Conservation (phyloP, 2,888 invertebrate species). For the Drosophila demipolita region DNA sequence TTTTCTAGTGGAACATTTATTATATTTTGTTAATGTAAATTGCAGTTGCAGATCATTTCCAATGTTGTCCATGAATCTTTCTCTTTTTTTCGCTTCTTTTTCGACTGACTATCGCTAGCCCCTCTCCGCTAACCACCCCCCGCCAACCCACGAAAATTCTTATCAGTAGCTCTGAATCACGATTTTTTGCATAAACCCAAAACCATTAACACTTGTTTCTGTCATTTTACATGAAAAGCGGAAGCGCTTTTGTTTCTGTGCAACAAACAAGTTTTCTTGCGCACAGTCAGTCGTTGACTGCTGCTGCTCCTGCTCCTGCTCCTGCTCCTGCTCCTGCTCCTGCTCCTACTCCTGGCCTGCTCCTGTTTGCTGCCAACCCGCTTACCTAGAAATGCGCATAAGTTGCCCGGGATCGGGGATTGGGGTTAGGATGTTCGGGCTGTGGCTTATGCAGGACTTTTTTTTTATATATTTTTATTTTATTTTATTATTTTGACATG, state of each 20-base stretch:
- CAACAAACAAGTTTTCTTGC: constrained; percentile 77
- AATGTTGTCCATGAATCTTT: background rate
- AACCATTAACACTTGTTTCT: constrained; percentile 81
- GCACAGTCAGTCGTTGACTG: constrained; percentile 26
- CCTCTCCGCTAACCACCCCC: background rate
- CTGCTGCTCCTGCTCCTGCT: constrained; percentile 41
- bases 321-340: constrained; percentile 43
- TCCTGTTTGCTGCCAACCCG: background rate
- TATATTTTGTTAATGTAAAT: background rate
- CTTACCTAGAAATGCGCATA: constrained; percentile 32
- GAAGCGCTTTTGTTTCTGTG: constrained; percentile 79
- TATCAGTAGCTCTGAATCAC: constrained; percentile 6
- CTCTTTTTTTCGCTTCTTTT: background rate
- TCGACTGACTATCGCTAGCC: constrained; percentile 3
- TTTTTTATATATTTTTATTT: constrained; percentile 43
- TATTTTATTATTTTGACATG: constrained; percentile 66
- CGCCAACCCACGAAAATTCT: too few species aligned
- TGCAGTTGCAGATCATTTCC: background rate
- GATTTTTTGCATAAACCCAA: constrained; percentile 62
- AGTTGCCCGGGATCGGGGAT: background rate
- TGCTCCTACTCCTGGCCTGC: background rate
- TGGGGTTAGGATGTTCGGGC: background rate
- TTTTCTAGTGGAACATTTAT: background rate
- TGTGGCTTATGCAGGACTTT: constrained; percentile 47
- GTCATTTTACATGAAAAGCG: constrained; percentile 80